Percentiles rank a stretch among this genome's conserved stretches.
Conservation (phyloP, 2,797 vertebrate species). For the Acrocephalus scirpaceus region DNA sequence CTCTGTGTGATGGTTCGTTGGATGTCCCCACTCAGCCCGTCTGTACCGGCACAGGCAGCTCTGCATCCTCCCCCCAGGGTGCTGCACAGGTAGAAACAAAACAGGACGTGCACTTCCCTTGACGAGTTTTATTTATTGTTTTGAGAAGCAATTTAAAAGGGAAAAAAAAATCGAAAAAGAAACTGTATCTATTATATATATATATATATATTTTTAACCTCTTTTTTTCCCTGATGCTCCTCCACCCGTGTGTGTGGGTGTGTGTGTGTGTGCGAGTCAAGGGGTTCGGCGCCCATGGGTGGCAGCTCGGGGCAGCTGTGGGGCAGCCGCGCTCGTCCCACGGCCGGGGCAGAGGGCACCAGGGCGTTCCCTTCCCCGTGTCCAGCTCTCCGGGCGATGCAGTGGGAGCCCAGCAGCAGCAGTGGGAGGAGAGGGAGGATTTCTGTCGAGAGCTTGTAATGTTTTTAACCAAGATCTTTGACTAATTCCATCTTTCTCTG, state of each 20-base stretch:
- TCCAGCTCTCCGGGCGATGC: fast-evolving
- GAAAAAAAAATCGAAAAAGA: background rate
- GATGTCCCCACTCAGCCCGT: background rate
- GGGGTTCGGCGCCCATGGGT: background rate
- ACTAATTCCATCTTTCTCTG: background rate
- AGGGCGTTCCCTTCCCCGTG: background rate
- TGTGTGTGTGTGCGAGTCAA: background rate
- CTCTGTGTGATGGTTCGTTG: background rate
- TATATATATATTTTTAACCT: conserved; percentile 47
- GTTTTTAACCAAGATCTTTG: background rate
- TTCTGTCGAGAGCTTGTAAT: background rate
- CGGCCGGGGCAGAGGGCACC: background rate
- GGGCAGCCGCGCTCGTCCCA: background rate
- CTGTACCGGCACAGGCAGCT: background rate
- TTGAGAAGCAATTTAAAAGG: conserved; percentile 6
- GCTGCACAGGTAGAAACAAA: conserved; percentile 27
- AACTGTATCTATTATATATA: conserved; percentile 34
- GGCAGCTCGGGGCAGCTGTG: background rate
- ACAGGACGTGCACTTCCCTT: background rate
- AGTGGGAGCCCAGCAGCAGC: background rate
- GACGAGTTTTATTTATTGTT: conserved; percentile 58
- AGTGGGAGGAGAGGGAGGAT: background rate
- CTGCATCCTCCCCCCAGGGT: background rate
- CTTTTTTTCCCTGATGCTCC: background rate
- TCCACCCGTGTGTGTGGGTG: background rate